These are phyloP conservation scores for Drosophila tanythrix DNA, from an alignment of 2,888 invertebrate species.

Conservation along the genomic window DNA sequence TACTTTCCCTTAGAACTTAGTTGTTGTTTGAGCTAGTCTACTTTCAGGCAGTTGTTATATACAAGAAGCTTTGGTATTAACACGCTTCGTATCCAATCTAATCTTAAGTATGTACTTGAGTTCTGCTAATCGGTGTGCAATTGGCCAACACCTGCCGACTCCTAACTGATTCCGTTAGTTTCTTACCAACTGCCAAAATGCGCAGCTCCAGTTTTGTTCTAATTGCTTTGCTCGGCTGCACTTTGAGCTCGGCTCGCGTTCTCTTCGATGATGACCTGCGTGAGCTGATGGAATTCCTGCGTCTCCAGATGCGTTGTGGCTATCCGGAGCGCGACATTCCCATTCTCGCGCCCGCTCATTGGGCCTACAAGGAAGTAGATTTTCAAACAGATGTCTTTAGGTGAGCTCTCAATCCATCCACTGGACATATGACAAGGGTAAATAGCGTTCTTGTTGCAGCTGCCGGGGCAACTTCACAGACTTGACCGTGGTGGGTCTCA, in stretches of 20 bases:
- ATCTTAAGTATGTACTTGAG: conserved; percentile 52
- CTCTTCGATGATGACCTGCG: conserved; percentile 79
- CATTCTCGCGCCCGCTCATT: conserved; percentile 74
- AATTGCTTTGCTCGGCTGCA: conserved; percentile 42
- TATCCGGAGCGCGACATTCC: conserved; percentile 75
- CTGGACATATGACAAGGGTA: not conserved
- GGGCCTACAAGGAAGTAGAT: conserved; percentile 55
- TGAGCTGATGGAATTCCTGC: conserved; percentile 77
- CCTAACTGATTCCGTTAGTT: conserved; percentile 21
- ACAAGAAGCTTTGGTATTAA: conserved; percentile 19
- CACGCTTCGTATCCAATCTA: conserved; percentile 48
- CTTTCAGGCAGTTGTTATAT: conserved; percentile 48
- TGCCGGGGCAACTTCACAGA: conserved; percentile 71
- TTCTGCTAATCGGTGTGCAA: conserved; percentile 41
- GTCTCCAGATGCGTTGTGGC: conserved; percentile 82
- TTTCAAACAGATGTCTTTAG: conserved; percentile 38
- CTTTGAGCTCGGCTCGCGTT: conserved; percentile 43
- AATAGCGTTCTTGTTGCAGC: conserved; percentile 32
- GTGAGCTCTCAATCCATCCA: conserved; percentile 45
- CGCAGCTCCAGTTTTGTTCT: conserved; percentile 41
- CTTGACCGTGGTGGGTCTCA: conserved; percentile 69
- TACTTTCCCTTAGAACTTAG: no score
- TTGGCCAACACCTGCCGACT: not conserved
- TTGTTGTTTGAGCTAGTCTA: conserved; percentile 27
- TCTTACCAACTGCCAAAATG: conserved; percentile 43